These are phyloP conservation scores for Valencia hispanica DNA, from an alignment of 2,797 vertebrate genomes.

Conservation along the genomic window DNA sequence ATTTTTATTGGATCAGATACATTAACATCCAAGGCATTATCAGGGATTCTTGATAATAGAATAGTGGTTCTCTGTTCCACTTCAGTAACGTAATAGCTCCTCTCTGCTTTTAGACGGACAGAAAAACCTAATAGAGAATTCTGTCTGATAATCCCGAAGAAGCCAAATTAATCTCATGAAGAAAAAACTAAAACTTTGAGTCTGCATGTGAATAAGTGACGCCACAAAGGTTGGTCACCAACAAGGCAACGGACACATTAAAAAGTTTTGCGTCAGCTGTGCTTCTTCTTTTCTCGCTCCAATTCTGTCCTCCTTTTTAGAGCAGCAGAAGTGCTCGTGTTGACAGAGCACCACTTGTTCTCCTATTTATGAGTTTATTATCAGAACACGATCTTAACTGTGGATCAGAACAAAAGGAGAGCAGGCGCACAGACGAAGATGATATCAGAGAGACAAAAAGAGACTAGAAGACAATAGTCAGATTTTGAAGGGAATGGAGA, in stretches of 20 bases:
- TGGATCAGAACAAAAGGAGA: slow-evolving; percentile 40
- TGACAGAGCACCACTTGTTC: slow-evolving; percentile 47
- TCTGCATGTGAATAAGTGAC: slow-evolving; percentile 13
- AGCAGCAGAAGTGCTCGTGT: slow-evolving; percentile 24
- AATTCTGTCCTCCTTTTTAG: no score
- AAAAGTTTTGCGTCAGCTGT: slow-evolving; percentile 2
- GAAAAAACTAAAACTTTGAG: slow-evolving; percentile 47
- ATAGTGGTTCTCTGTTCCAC: slow-evolving; percentile 60
- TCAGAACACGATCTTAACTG: slow-evolving; percentile 59
- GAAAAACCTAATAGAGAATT: slow-evolving; percentile 62
- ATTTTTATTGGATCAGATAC: slow-evolving; percentile 67
- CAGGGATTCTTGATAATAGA: slow-evolving; percentile 42
- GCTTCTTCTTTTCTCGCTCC: background rate
- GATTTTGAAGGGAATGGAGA: slow-evolving; percentile 40
- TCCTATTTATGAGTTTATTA: slow-evolving; percentile 61
- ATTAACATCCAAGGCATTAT: slow-evolving; percentile 52
- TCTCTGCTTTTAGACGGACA: slow-evolving; percentile 45
- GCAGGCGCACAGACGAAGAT: slow-evolving; percentile 48
- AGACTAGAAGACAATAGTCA: slow-evolving; percentile 29
- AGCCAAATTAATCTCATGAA: slow-evolving; percentile 57
- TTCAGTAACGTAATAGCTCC: slow-evolving; percentile 55
- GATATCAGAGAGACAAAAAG: slow-evolving; percentile 52
- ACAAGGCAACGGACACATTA: slow-evolving; percentile 26
- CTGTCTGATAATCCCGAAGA: slow-evolving; percentile 63
- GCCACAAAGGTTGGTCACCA: slow-evolving; percentile 32